Evolutionary conservation across 2,888 invertebrate genomes (phyloP).

Genomic region (Brachyptera risi): DNA sequence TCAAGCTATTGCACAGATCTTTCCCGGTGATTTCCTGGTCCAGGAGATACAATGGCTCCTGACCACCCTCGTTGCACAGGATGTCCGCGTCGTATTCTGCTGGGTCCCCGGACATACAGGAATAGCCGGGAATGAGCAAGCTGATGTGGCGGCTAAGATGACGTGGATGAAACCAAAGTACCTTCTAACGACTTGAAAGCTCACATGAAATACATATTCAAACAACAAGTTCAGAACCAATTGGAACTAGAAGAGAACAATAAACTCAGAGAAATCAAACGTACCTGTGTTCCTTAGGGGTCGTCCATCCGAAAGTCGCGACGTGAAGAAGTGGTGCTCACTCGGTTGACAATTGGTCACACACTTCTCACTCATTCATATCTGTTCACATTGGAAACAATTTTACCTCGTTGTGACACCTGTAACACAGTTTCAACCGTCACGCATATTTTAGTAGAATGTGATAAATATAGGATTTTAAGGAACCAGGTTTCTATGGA

Average conservation of each 20-base stretch:
- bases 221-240: neutral
- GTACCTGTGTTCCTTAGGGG: neutral
- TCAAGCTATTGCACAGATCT: neutral
- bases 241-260: neutral
- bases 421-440: too few relatives aligned
- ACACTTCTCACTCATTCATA: constrained; percentile 1
- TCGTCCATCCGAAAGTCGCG: neutral
- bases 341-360: neutral
- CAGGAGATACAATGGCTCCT: constrained; percentile 5
- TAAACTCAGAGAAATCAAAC: constrained; percentile 2
- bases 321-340: constrained; percentile 7
- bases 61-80: neutral
- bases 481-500: too few relatives aligned
- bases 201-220: too few relatives aligned
- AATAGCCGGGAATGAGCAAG: constrained; percentile 12
- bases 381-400: too few relatives aligned
- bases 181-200: neutral
- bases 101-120: constrained; percentile 22
- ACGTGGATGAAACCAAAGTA: neutral
- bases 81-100: neutral
- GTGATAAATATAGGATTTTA: too few relatives aligned
- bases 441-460: too few relatives aligned
- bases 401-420: too few relatives aligned
- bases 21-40: neutral
- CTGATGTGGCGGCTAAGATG: neutral